These are phyloP conservation scores for Stomorhina lunata DNA, from an alignment of 2,888 invertebrate species.

Conservation along the genomic window DNA sequence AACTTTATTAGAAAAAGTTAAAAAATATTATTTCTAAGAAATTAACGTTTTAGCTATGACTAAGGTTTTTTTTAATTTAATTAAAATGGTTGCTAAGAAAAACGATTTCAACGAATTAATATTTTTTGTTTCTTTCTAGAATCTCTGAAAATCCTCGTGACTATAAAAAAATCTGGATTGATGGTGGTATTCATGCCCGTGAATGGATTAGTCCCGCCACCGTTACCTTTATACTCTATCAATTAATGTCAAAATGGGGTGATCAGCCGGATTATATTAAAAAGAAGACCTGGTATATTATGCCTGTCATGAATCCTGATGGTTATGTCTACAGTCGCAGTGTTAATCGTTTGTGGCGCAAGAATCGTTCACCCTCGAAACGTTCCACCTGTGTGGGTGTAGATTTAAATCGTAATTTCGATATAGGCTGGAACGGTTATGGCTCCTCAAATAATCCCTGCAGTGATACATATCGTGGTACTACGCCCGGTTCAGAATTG, in stretches of 20 bases:
- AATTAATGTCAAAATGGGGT: constrained; percentile 85
- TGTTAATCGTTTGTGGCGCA: constrained; percentile 90
- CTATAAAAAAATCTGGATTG: constrained; percentile 87
- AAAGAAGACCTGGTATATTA: constrained; percentile 90
- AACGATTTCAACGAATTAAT: no score
- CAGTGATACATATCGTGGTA: constrained; percentile 89
- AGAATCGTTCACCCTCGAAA: constrained; percentile 83
- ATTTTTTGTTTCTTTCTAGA: constrained; percentile 73
- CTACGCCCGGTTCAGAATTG: constrained; percentile 89
- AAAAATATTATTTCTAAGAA: no score
- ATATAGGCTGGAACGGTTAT: constrained; percentile 90
- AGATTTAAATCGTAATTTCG: constrained; percentile 93
- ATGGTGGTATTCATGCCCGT: constrained; percentile 91
- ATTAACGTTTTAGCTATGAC: no score
- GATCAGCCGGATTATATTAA: constrained; percentile 84
- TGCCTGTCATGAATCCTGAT: constrained; percentile 90
- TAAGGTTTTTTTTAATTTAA: no score
- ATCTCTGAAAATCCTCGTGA: constrained; percentile 85
- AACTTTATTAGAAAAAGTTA: background rate
- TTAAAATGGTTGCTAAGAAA: no score
- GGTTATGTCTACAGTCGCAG: constrained; percentile 92
- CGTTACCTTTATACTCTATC: constrained; percentile 88
- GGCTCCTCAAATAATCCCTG: constrained; percentile 84
- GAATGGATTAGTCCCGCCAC: constrained; percentile 94
- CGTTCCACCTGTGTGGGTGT: constrained; percentile 84